Evolutionary conservation across 1,140 invertebrate genomes (phyloP).

Genomic region (Aphis craccivora): DNA sequence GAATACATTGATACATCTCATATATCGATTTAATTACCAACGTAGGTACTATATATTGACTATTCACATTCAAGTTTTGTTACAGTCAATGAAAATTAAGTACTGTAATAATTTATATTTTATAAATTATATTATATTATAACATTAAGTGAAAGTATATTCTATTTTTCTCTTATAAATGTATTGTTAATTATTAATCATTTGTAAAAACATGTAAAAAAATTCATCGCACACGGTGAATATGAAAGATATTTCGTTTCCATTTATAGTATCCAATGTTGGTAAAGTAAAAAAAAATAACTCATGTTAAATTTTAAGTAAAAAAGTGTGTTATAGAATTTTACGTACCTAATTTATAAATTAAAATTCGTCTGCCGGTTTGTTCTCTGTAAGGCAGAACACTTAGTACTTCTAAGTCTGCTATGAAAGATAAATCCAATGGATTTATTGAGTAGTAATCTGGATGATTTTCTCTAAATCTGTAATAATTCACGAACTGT

Average conservation of each 20-base stretch:
- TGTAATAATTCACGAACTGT: constrained; percentile 78
- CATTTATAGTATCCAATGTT: background rate
- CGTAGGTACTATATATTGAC: background rate
- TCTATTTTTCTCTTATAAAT: background rate
- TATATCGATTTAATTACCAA: background rate
- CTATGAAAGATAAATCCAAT: constrained; percentile 71
- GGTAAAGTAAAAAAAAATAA: background rate
- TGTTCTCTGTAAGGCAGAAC: constrained; percentile 79
- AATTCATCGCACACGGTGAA: background rate
- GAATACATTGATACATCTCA: background rate
- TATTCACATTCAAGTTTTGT: background rate
- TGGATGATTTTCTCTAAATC: constrained; percentile 77
- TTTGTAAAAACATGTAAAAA: background rate
- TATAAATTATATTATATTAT: background rate
- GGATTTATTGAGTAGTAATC: constrained; percentile 74
- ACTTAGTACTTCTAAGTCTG: constrained; percentile 73
- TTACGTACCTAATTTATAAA: constrained; percentile 71
- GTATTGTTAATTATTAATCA: background rate
- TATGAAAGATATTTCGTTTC: background rate
- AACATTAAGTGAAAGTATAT: background rate
- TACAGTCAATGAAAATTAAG: background rate
- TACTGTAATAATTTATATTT: background rate
- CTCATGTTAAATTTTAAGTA: background rate
- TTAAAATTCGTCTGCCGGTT: constrained; percentile 72
- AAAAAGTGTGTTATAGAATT: background rate